Conservation (phyloP, 1,140 invertebrate species). For the Elymnias hypermnestra region DNA sequence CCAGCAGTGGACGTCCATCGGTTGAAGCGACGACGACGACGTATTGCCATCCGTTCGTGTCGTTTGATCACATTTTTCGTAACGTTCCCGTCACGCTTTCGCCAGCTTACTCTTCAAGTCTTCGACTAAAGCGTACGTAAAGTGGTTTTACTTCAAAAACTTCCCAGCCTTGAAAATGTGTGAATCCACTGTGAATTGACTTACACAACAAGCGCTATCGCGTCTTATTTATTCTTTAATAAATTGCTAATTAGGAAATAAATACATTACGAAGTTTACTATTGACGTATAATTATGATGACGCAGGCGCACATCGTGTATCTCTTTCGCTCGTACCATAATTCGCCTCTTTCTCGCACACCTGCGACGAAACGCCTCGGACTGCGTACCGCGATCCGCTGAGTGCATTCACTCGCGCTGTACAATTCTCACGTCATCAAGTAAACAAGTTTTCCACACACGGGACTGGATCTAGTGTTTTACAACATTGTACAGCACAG, state of each 20-base stretch:
- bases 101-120: no score
- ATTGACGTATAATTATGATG: conserved; percentile 14
- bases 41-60: no score
- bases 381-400: conserved; percentile 33
- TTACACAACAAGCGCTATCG: conserved; percentile 15
- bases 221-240: conserved; percentile 30
- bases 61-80: no score
- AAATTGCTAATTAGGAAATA: conserved; percentile 37
- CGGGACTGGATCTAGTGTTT: background rate
- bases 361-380: conserved; percentile 39
- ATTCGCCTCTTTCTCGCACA: conserved; percentile 31
- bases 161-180: no score
- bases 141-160: no score
- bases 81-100: no score
- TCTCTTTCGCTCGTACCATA: conserved; percentile 8
- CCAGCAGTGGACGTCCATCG: no score
- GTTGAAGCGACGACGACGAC: no score
- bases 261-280: background rate
- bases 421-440: conserved; percentile 27
- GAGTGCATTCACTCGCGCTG: conserved; percentile 57
- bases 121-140: no score
- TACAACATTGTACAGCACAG: background rate
- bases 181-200: no score
- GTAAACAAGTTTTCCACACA: conserved; percentile 35
- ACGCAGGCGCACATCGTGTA: conserved; percentile 35